Base-by-base conservation (phyloP, 1,140 invertebrate genomes). In the Saccostrea glomerata region DNA sequence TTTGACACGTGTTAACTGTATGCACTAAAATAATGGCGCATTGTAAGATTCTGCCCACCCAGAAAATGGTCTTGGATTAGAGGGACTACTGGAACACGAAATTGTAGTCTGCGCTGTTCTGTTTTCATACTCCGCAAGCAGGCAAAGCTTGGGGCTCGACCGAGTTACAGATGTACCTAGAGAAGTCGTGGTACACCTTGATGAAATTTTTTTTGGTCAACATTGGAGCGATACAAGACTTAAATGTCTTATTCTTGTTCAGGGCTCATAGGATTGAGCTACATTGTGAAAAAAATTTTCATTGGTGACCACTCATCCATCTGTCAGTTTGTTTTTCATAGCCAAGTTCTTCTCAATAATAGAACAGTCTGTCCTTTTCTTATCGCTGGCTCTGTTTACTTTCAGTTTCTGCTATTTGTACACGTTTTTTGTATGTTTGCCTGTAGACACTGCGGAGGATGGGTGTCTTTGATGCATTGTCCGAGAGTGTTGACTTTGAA, bases 241-340 rank as follows among this genome's bases (percentile, higher is more conserved):
- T 60, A 63, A 63, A 17, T n/a, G n/a, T 63, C 58, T 36, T 63
- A 17, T 77, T 77, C 70, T 77, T 77, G 4, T 36, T 13, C 23
- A 4, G 25, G 13, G 30, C 70, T 77, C 70, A 36, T 12, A 30
- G 30, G 70, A 77, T 77, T 77, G 70, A 77, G 70, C 70, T 77
- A 13, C 70, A 77, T 77, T 77, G 70, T 30, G 25, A 77, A 77
- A 36, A n/a, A 36, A 1, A 17, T 77, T 77, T 30, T 77, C 47
- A 77, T 77, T 77, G 23, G 70, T 77, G 70, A 36, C 70, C 70
- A 77, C 70, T 77, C 70, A 77, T 77, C 70, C 70, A 77, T 77
- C 25, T 77, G 70, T 77, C 70, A 77, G 70, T 77, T 77, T 77
- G 25, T 77, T 77, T 77, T 77, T 25, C 25, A n/a, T 77, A 25